Conservation (phyloP, 1,140 invertebrate genomes). For the Heliconius hewitsoni region DNA sequence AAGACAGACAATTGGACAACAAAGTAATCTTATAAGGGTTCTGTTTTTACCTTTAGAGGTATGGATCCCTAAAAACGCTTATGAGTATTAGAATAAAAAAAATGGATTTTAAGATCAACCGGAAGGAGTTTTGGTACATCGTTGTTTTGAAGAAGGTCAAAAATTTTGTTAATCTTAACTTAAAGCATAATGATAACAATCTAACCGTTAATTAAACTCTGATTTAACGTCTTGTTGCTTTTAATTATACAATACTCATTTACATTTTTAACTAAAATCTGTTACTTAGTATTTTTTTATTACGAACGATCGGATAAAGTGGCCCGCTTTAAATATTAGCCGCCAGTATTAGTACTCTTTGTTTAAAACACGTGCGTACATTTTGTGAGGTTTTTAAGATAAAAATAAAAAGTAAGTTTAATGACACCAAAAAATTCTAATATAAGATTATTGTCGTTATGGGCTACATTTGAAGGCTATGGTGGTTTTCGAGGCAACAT, state of each 20-base stretch:
- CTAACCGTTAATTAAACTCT: constrained; percentile 58
- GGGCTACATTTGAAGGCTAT: neutral
- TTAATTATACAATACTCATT: constrained; percentile 51
- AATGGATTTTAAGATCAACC: constrained; percentile 14
- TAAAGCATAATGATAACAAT: constrained; percentile 55
- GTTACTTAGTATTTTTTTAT: constrained; percentile 41
- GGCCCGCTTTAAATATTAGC: neutral
- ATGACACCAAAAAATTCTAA: neutral
- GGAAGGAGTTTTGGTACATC: constrained; percentile 19
- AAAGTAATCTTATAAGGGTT: no score
- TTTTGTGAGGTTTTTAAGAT: neutral
- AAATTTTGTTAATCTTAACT: constrained; percentile 44
- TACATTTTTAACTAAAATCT: constrained; percentile 41
- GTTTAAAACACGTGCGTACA: neutral
- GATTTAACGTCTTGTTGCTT: constrained; percentile 46
- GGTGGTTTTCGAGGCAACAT: neutral
- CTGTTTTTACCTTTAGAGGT: no score
- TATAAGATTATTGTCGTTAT: neutral
- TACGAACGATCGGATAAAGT: neutral
- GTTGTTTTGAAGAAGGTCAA: constrained; percentile 41
- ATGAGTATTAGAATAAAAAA: neutral
- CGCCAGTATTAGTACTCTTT: neutral
- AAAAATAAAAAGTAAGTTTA: neutral
- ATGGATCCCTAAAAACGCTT: neutral
- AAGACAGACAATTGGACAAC: no score